phyloP scores from a whole-genome alignment of 2,888 invertebrate genomes.

The Orthonychiurus folsomi region DNA sequence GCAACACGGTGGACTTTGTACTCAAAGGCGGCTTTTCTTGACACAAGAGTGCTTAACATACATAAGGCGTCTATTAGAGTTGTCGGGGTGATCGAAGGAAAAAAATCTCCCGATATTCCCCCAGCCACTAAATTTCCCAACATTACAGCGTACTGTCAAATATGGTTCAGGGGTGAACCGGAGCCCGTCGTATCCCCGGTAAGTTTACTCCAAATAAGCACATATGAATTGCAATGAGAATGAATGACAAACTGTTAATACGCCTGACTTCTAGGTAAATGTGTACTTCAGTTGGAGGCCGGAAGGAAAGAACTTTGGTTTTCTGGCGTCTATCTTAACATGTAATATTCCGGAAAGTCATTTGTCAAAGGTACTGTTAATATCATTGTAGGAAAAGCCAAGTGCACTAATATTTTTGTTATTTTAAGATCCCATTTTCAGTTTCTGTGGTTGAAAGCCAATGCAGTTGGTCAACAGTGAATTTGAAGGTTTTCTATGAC shows the following conservation, averaged over 20 bases:
- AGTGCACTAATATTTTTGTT: not conserved
- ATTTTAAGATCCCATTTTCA: conserved; percentile 1
- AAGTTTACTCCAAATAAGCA: too few species aligned
- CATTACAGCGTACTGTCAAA: conserved; percentile 8
- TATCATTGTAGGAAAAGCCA: not conserved
- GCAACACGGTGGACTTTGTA: conserved; percentile 12
- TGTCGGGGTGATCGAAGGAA: conserved; percentile 2
- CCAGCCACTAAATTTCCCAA: too few species aligned
- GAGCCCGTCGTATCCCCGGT: conserved; percentile 4
- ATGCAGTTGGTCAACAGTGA: conserved; percentile 8
- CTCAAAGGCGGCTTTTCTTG: not conserved
- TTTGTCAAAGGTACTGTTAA: not conserved
- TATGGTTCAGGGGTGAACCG: conserved; percentile 7
- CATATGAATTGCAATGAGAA: too few species aligned
- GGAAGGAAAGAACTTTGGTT: not conserved
- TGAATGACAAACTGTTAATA: too few species aligned
- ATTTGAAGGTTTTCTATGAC: conserved; percentile 6
- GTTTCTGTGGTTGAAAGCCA: conserved; percentile 3
- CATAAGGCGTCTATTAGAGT: conserved; percentile 1
- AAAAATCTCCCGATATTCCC: too few species aligned
- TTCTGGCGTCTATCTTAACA: conserved; percentile 6
- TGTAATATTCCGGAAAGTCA: conserved; percentile 8
- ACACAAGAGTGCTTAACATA: not conserved
- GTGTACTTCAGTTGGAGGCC: conserved; percentile 4
- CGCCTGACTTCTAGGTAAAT: conserved; percentile 5